Evolutionary conservation across 2,797 vertebrate genomes (phyloP).

Genomic region (Sphenodon punctatus): DNA sequence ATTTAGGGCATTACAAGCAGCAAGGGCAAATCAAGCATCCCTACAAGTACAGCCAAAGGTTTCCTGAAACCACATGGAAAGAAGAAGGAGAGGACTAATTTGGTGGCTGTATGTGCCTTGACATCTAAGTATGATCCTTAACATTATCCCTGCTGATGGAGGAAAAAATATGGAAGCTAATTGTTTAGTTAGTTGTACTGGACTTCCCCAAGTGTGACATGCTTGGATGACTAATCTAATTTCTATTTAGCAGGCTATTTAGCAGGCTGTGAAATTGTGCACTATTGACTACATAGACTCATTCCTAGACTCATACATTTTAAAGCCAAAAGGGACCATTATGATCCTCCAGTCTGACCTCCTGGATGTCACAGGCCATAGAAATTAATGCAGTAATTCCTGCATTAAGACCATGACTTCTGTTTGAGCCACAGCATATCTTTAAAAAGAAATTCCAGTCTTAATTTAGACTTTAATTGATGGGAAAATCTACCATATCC

Average conservation of each 20-base stretch:
- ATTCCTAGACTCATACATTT: too few species aligned
- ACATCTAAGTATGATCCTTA: not conserved
- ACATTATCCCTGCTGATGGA: not conserved
- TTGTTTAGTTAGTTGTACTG: not conserved
- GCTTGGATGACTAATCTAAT: not conserved
- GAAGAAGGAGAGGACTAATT: too few species aligned
- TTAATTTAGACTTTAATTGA: too few species aligned
- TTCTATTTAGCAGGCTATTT: not conserved
- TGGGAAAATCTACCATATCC: too few species aligned
- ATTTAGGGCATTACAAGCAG: not conserved
- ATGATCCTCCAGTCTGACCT: too few species aligned
- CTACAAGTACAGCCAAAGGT: not conserved
- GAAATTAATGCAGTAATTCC: too few species aligned
- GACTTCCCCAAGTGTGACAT: not conserved
- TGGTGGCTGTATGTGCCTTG: not conserved
- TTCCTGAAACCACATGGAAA: not conserved
- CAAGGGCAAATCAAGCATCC: not conserved
- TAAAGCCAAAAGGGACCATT: too few species aligned
- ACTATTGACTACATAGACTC: too few species aligned
- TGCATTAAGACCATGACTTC: too few species aligned
- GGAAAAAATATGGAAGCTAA: not conserved
- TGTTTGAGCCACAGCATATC: too few species aligned
- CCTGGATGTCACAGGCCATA: too few species aligned
- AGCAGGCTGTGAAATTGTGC: not conserved
- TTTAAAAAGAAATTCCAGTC: too few species aligned